Percentiles rank a stretch among this genome's conserved stretches.
Conservation (phyloP, 2,888 invertebrate genomes). For the Sinotaia quadrata region DNA sequence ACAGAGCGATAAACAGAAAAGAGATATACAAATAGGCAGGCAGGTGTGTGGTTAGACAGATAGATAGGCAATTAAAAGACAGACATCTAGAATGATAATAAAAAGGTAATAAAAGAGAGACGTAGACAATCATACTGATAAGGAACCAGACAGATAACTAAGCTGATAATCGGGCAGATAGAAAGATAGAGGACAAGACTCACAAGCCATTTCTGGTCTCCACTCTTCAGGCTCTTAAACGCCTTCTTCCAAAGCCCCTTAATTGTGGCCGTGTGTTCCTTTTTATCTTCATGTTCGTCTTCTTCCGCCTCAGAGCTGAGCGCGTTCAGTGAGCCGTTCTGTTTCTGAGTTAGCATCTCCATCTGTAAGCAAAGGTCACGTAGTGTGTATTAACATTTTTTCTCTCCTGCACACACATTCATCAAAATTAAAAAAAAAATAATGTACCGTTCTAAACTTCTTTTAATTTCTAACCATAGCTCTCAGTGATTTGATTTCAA, state of each 20-base stretch:
- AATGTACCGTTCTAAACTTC: too few species aligned
- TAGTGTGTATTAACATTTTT: too few species aligned
- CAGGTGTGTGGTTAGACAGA: background rate
- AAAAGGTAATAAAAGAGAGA: background rate
- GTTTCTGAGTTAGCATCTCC: constrained; percentile 66
- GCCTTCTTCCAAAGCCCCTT: constrained; percentile 98
- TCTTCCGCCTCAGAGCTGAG: constrained; percentile 33
- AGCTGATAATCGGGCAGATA: background rate
- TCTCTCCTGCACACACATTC: too few species aligned
- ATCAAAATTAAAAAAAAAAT: too few species aligned
- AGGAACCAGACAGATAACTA: constrained; percentile 1
- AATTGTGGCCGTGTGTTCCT: constrained; percentile 75
- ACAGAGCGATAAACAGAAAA: background rate
- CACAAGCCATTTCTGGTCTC: constrained; percentile 54
- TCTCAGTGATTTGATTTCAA: too few species aligned
- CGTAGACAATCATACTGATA: constrained; percentile 1
- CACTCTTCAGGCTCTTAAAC: constrained; percentile 84
- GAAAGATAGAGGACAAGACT: constrained; percentile 1
- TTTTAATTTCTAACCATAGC: too few species aligned
- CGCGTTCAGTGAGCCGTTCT: constrained; percentile 58
- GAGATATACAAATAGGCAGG: background rate
- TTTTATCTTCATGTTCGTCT: constrained; percentile 49
- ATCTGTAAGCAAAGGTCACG: constrained; percentile 63
- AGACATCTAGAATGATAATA: background rate
- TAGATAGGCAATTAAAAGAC: background rate